Percentiles rank a stretch among this genome's conserved stretches.
Evolutionary conservation across 2,888 invertebrate genomes (phyloP).

Genomic region (Tanypteryx hageni): DNA sequence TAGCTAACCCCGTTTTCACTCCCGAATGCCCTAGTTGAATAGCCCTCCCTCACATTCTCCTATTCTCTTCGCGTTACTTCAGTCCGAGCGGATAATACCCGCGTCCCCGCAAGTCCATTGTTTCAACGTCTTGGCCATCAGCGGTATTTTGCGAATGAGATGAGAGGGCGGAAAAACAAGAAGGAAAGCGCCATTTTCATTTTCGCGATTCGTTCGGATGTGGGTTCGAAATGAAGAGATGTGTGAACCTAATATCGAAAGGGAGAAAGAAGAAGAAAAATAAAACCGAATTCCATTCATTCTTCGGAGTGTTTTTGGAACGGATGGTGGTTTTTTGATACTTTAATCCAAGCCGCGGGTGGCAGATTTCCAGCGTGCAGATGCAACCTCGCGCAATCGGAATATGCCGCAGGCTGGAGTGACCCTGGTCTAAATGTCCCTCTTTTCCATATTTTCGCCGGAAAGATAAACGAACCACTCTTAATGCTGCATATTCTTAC

Average conservation of each 20-base stretch:
- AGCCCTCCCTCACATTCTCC: neutral
- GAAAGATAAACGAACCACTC: no score
- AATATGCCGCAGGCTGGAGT: neutral
- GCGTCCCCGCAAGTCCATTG: neutral
- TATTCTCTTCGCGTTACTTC: neutral
- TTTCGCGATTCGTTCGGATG: neutral
- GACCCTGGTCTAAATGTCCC: neutral
- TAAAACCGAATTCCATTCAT: neutral
- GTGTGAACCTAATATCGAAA: neutral
- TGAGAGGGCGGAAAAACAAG: neutral
- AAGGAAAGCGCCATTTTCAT: neutral
- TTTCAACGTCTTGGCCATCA: neutral
- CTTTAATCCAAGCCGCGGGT: neutral
- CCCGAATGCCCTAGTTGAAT: neutral
- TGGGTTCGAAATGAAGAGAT: neutral
- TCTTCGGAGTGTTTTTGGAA: neutral
- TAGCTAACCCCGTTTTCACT: neutral
- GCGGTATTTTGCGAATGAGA: neutral
- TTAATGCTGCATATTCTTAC: no score
- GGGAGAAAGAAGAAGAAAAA: neutral
- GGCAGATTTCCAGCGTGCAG: neutral
- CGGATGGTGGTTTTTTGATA: neutral
- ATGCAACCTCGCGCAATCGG: neutral
- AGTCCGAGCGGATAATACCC: neutral
- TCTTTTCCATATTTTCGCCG: no score